Conservation (phyloP, 2,888 invertebrate species). For the Parelbella ahira region DNA sequence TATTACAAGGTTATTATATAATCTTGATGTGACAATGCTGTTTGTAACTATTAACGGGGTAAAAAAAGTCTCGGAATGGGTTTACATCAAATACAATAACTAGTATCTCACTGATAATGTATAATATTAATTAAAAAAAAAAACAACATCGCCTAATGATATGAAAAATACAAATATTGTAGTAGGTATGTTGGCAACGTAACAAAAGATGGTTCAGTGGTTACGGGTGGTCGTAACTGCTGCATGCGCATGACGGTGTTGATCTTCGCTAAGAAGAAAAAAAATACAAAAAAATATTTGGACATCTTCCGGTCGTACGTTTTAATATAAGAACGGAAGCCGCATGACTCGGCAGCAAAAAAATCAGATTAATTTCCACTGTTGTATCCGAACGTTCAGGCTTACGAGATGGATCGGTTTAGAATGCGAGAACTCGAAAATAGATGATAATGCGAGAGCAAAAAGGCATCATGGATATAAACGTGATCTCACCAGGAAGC, state of each 20-base stretch:
- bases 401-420: conserved; percentile 57
- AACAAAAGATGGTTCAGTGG: conserved; percentile 12
- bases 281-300: conserved; percentile 31
- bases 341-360: conserved; percentile 69
- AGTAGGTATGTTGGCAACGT: background rate
- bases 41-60: no score
- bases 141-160: background rate
- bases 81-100: no score
- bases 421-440: conserved; percentile 45
- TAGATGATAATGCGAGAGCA: conserved; percentile 55
- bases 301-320: conserved; percentile 54
- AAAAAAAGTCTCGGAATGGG: no score
- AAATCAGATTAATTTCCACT: conserved; percentile 66
- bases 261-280: conserved; percentile 19
- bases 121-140: no score
- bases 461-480: conserved; percentile 50
- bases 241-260: conserved; percentile 17
- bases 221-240: conserved; percentile 25
- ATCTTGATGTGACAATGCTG: no score
- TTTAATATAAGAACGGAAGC: conserved; percentile 75
- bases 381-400: conserved; percentile 46
- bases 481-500: conserved; percentile 66
- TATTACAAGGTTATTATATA: no score
- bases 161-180: background rate
- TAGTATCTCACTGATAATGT: no score